phyloP scores from a whole-genome alignment of 2,113 vertebrate genomes.

The Halichoerus grypus region DNA sequence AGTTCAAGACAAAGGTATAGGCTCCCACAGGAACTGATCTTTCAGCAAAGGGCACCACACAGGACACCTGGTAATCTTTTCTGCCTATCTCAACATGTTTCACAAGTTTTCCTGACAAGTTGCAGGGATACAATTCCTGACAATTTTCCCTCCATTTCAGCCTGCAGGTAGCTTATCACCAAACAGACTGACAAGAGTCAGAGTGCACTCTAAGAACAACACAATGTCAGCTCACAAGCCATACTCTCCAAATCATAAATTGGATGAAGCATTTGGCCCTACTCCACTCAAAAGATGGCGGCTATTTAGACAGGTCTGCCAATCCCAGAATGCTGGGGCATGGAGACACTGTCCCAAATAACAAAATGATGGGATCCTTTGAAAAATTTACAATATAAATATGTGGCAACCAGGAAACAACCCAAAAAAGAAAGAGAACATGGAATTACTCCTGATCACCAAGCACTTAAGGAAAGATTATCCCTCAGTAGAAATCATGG shows the following conservation, averaged over 20 bases:
- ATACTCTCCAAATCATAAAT: not conserved
- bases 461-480: not conserved
- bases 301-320: not conserved
- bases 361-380: not conserved
- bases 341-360: not conserved
- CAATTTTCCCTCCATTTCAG: not conserved
- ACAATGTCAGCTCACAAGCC: not conserved
- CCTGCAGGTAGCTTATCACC: not conserved
- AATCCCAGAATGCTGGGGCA: not conserved
- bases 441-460: not conserved
- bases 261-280: not conserved
- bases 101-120: not conserved
- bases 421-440: not conserved
- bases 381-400: not conserved
- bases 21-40: not conserved
- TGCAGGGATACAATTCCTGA: not conserved
- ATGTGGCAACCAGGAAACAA: not conserved
- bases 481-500: not conserved
- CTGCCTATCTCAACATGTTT: conserved; percentile 27
- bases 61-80: not conserved
- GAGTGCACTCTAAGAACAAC: not conserved
- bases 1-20: not conserved
- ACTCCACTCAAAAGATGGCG: not conserved
- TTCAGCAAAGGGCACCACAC: not conserved
- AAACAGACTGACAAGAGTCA: conserved; percentile 34